phyloP scores from a whole-genome alignment of 2,797 vertebrate genomes.

The Bucorvus abyssinicus region DNA sequence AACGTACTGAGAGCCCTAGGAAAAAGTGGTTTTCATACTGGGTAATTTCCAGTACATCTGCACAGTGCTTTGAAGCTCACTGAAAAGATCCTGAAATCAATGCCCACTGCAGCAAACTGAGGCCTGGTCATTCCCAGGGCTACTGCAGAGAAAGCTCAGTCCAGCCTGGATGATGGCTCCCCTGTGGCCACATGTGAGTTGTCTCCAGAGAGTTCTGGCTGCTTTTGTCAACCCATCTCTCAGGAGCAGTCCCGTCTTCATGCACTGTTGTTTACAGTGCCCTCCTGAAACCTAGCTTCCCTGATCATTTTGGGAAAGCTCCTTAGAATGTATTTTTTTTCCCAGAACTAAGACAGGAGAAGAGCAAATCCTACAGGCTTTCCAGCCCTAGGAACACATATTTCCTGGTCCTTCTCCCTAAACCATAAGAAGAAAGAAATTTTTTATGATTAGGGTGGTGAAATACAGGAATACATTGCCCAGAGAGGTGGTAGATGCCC shows the following conservation, averaged over 20 bases:
- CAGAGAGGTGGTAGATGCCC: not conserved
- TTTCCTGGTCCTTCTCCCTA: not conserved
- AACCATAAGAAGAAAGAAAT: not conserved
- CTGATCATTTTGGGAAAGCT: not conserved
- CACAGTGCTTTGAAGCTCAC: not conserved
- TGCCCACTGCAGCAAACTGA: not conserved
- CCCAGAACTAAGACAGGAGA: not conserved
- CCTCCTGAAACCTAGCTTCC: not conserved
- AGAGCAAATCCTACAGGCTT: not conserved
- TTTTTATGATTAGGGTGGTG: not conserved
- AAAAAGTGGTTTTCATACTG: not conserved
- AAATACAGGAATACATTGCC: not conserved
- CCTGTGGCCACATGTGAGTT: fast-evolving
- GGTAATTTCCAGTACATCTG: not conserved
- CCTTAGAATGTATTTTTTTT: not conserved
- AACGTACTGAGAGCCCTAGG: not conserved
- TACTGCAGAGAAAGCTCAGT: not conserved
- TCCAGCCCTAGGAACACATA: fast-evolving
- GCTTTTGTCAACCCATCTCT: not conserved
- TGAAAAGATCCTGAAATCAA: not conserved
- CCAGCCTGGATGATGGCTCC: not conserved
- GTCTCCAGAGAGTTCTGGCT: not conserved
- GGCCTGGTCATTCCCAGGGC: not conserved
- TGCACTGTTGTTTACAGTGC: not conserved
- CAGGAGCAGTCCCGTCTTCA: not conserved